Base-by-base conservation (phyloP, 2,797 vertebrate species). In the Dallia pectoralis region DNA sequence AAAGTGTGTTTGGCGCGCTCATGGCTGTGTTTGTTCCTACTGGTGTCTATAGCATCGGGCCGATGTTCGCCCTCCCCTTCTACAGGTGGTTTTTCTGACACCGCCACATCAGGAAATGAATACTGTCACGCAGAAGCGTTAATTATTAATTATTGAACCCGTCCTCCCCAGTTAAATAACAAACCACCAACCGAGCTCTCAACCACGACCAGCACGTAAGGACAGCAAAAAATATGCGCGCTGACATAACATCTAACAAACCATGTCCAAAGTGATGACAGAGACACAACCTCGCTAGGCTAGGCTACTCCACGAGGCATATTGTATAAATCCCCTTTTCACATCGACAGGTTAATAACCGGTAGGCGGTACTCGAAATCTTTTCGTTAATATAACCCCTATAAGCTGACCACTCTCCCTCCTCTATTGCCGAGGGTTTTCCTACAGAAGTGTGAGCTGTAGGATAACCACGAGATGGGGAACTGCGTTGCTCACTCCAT, bases 91-190 rank as follows among this genome's bases (percentile, higher is more conserved):
- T 70, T 79, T 66, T 72, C 49, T 19, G 68, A 73, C 59, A 61
- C 25, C 25, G 16, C 66, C 77, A 79, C 73, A 81, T 16, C 32
- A 74, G 72, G 61, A 80, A 87, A 82, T 74, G 15, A 82, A 79
- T 64, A 77, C 68, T 63, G 32, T 47, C 25, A 67, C 65, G 49
- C 69, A 63, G 40, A 77, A 66, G 70, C 65, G 27, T 33, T 4
- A 66, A 12, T n/a, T n/a, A 76, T 79, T 7, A 81, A 85, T 85
- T 72, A 82, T 81, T 73, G 72, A 85, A 79, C 36, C 48, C 76
- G 29, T 64, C 47, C 49, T 29, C 56, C 51, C 68, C 71, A 69
- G 25, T 77, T 63, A 62, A 59, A 82, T 25, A 73, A 70, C 75
- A 78, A 71, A 49, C 70, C 47, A 67, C 47, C 51, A 75, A 29